A percentile compares a stretch with the other conserved stretches of the same genome.
phyloP scores from a whole-genome alignment of 1,140 invertebrate species.

The Listronotus bonariensis region DNA sequence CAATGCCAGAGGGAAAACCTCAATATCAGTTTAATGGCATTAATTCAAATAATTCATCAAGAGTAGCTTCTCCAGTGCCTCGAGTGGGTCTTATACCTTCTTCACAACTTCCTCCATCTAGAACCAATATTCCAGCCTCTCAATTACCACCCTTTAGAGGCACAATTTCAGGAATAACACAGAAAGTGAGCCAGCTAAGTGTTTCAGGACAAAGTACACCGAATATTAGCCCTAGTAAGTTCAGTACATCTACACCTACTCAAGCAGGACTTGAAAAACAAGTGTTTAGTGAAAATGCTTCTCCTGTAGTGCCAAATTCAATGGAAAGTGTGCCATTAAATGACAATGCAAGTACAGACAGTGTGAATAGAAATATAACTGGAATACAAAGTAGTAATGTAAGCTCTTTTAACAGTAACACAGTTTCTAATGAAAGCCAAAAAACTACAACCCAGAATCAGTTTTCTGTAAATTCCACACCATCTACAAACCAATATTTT shows the following conservation, averaged over 20 bases:
- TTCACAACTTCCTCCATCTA: conserved; percentile 46
- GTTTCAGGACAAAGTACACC: conserved; percentile 32
- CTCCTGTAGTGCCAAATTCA: conserved; percentile 30
- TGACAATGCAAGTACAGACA: conserved; percentile 5
- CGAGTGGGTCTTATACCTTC: conserved; percentile 44
- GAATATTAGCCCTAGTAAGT: conserved; percentile 31
- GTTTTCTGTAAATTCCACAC: not conserved
- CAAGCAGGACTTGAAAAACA: conserved; percentile 21
- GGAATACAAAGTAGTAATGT: conserved; percentile 8
- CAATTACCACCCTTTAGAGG: conserved; percentile 47
- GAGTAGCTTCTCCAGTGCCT: conserved; percentile 49
- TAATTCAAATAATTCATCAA: conserved; percentile 49
- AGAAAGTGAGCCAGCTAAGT: conserved; percentile 43
- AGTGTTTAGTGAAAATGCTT: conserved; percentile 34
- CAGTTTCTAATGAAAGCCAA: not conserved
- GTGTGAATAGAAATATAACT: conserved; percentile 6
- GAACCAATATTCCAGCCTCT: conserved; percentile 41
- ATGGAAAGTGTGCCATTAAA: conserved; percentile 31
- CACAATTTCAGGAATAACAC: conserved; percentile 33
- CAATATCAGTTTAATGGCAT: conserved; percentile 49
- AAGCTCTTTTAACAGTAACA: not conserved
- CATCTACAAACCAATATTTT: conserved; percentile 21
- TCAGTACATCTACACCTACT: conserved; percentile 34
- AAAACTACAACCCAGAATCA: not conserved
- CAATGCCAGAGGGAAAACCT: conserved; percentile 13